Conservation (phyloP, 2,113 vertebrate species). For the Triplophysa siluroides region DNA sequence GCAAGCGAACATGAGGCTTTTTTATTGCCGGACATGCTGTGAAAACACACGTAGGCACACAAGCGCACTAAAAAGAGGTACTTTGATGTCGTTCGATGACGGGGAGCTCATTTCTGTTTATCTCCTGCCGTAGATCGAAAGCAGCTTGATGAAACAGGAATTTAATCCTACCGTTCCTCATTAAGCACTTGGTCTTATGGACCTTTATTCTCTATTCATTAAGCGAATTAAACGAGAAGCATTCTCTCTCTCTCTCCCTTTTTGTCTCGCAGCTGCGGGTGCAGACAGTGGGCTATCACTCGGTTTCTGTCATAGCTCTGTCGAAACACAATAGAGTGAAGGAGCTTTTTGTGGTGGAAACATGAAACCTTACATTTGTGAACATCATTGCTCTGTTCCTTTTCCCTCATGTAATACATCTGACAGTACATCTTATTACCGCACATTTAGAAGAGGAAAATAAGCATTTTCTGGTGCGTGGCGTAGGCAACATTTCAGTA, state of each 20-base stretch:
- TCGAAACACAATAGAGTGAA: conserved; percentile 46
- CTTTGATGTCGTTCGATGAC: conserved; percentile 50
- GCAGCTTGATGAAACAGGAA: conserved; percentile 52
- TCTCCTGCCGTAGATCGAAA: conserved; percentile 51
- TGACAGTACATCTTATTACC: conserved; percentile 40
- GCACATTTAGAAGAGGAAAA: conserved; percentile 24
- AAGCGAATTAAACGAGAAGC: conserved; percentile 50
- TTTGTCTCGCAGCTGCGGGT: conserved; percentile 33
- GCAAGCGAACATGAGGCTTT: conserved; percentile 15
- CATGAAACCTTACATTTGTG: conserved; percentile 50
- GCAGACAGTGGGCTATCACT: conserved; percentile 51
- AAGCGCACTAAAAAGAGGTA: conserved; percentile 27
- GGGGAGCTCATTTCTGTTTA: conserved; percentile 49
- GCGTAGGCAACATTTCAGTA: conserved; percentile 21
- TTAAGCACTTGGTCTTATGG: conserved; percentile 49
- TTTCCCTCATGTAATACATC: conserved; percentile 2
- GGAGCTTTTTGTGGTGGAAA: conserved; percentile 47
- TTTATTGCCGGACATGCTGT: conserved; percentile 38
- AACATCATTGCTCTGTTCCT: conserved; percentile 26
- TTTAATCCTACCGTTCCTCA: conserved; percentile 54
- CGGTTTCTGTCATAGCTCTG: conserved; percentile 42
- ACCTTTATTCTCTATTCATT: conserved; percentile 59
- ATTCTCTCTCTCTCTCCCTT: conserved; percentile 24
- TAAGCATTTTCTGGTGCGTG: conserved; percentile 13
- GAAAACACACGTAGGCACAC: conserved; percentile 14